Conservation (phyloP, 2,113 vertebrate genomes). For the Albula goreensis region DNA sequence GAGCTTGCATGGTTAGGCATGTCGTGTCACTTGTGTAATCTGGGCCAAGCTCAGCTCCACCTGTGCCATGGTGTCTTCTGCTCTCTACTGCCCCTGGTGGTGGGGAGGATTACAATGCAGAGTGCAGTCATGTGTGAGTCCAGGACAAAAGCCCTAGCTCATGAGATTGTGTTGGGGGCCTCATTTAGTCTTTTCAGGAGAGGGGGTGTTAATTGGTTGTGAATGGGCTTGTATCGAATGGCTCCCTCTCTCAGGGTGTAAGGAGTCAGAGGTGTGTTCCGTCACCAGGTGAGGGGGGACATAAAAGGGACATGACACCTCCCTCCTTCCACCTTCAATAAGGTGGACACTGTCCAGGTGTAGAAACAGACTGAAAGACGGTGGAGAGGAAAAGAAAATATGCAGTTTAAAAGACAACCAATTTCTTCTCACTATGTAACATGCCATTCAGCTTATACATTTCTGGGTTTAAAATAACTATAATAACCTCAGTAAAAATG, state of each 20-base stretch:
- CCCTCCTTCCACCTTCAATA: no score
- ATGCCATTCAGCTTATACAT: no score
- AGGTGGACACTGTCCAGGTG: no score
- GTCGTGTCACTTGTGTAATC: neutral
- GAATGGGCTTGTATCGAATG: neutral
- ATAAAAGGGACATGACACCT: no score
- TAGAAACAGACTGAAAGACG: no score
- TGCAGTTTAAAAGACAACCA: no score
- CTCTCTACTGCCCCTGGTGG: neutral
- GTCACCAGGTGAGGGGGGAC: neutral
- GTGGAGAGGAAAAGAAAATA: no score
- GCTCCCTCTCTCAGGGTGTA: neutral
- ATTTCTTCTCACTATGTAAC: no score
- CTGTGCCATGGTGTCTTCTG: neutral
- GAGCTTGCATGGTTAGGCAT: neutral
- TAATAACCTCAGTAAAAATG: no score
- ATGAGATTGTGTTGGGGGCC: no score
- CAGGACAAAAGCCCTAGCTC: neutral
- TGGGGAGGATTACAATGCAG: neutral
- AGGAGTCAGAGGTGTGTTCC: neutral
- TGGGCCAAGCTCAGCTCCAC: neutral
- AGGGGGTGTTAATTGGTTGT: neutral
- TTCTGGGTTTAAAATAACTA: no score
- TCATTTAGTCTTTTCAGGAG: no score
- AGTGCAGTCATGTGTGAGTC: neutral